phyloP scores from a whole-genome alignment of 1,140 invertebrate genomes.

The Ceratitis capitata region DNA sequence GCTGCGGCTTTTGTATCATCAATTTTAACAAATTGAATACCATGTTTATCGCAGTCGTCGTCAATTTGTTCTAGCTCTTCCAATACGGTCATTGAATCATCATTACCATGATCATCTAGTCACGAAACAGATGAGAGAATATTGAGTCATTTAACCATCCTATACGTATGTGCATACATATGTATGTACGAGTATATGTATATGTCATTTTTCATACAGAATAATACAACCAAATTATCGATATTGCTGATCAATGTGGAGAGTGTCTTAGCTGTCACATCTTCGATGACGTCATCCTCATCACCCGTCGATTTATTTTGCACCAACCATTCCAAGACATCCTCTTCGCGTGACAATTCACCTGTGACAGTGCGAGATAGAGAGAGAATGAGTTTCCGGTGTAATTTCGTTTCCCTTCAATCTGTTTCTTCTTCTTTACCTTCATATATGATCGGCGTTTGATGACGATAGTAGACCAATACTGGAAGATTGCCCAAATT shows the following conservation, averaged over 20 bases:
- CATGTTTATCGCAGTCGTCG: conserved; percentile 90
- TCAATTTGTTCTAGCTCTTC: conserved; percentile 91
- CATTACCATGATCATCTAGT: conserved; percentile 84
- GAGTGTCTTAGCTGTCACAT: conserved; percentile 88
- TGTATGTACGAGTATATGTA: neutral
- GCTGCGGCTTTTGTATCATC: conserved; percentile 83
- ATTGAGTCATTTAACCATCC: neutral
- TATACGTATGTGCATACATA: neutral
- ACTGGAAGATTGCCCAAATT: conserved; percentile 87
- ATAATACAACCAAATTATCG: conserved; percentile 90
- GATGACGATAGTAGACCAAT: conserved; percentile 92
- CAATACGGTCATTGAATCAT: conserved; percentile 84
- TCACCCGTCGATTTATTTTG: conserved; percentile 91
- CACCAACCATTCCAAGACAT: conserved; percentile 92
- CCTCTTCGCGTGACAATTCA: conserved; percentile 89
- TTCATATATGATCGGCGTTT: conserved; percentile 95
- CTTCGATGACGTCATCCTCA: conserved; percentile 93
- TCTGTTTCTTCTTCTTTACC: conserved; percentile 68
- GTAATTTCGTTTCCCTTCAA: too few relatives aligned
- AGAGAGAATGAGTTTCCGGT: too few relatives aligned
- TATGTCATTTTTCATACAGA: conserved; percentile 75
- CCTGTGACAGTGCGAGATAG: conserved; percentile 71
- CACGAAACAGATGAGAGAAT: conserved; percentile 44
- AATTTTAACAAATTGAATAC: conserved; percentile 94
- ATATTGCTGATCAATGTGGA: conserved; percentile 89